Conservation (phyloP, 1,140 invertebrate genomes). For the Halesus radiatus region DNA sequence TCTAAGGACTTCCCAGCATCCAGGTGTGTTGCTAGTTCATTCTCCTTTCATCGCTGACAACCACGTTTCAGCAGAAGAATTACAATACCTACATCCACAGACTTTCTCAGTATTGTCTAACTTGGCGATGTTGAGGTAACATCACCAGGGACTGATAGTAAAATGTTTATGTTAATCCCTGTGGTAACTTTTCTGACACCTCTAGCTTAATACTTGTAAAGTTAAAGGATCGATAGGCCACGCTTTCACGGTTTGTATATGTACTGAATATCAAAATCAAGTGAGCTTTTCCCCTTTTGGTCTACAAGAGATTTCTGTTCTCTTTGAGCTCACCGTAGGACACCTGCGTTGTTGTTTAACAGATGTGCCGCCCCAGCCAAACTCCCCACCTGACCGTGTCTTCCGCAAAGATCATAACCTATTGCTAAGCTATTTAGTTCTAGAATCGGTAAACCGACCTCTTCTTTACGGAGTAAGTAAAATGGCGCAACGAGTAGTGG, state of each 20-base stretch:
- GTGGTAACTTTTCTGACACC: constrained; percentile 89
- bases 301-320: constrained; percentile 88
- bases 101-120: too few relatives aligned
- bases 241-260: constrained; percentile 80
- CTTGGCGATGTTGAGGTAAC: too few relatives aligned
- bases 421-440: too few relatives aligned
- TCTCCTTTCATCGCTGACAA: too few relatives aligned
- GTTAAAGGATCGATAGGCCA: constrained; percentile 86
- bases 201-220: constrained; percentile 83
- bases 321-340: constrained; percentile 87
- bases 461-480: constrained; percentile 52
- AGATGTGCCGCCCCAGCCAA: constrained; percentile 88
- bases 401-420: too few relatives aligned
- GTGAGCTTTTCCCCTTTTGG: constrained; percentile 86
- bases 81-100: too few relatives aligned
- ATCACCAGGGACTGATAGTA: too few relatives aligned
- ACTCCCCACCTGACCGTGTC: constrained; percentile 83
- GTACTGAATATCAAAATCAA: constrained; percentile 77
- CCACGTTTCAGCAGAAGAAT: too few relatives aligned
- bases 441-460: too few relatives aligned
- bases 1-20: too few relatives aligned
- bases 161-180: too few relatives aligned
- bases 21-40: too few relatives aligned
- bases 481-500: constrained; percentile 73
- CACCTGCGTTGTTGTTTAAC: constrained; percentile 88